Evolutionary conservation across 37 sponge, comb jelly and placozoan genomes (phyloP), one percentile per base, ranked within the genome.

Genomic region (Petrosia ficiformis): DNA sequence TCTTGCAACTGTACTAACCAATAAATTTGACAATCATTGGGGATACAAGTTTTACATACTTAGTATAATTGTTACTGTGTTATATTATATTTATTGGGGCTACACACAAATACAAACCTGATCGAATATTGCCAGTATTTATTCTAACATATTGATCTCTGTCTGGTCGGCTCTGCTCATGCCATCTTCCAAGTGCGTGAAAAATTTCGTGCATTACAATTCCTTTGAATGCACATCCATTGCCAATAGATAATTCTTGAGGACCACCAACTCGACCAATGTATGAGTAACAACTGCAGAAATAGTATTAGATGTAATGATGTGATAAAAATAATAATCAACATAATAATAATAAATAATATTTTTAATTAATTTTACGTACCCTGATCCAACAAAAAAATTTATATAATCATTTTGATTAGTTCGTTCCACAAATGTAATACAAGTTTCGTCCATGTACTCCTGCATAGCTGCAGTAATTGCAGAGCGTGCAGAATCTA

Each of bases 151-250:
- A 91, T 16, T 44, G 43, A 41, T 91, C 80, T 36, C 92, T 78
- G 79, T 91, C 92, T 36, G 87, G 87, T 78, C 92, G 64, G 77
- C 87, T 82, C 76, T 91, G 92, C 40, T 91, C 92, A 31, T 91
- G 92, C 92, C 92, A 91, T 2, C 92, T 36, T 1, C 87, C 92
- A 22, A 91, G 80, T 25, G 92, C 87, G 65, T 91, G 92, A 72
- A 86, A 86, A 31, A 91, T 78, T 80, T 91, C 92, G 65, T 91
- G 92, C 70, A 82, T 75, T 36, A 91, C 80, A 36, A 79, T 75
- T 0, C 92, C 92, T 57, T 26, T 3, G 38, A 31, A 5, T 69
- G 83, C 93, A 68, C 93, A 92, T 43, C 89, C 89, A n/a, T 26
- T 10, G 1, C 93, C 93, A 84, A 92, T 92, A 33, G 93, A 92